A percentile compares a stretch with the other conserved stretches of the same genome.
phyloP scores from a whole-genome alignment of 2,113 vertebrate species.

The Diadophis punctatus region DNA sequence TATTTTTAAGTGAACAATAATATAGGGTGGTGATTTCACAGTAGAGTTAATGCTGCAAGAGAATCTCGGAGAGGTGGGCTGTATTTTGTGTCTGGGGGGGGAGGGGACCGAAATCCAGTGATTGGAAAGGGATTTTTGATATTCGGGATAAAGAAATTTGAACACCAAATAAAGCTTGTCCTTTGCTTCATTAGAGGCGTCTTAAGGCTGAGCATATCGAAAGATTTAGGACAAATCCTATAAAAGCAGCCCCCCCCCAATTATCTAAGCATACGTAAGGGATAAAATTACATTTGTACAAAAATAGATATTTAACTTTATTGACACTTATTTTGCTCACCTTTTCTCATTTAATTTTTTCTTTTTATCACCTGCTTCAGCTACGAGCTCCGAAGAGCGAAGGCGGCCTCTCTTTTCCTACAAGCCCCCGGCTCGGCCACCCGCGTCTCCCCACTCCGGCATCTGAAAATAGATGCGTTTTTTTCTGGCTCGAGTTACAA shows the following conservation, averaged over 20 bases:
- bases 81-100: background rate
- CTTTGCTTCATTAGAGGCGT: background rate
- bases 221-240: slow-evolving; percentile 46
- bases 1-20: slow-evolving; percentile 44
- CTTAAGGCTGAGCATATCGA: background rate
- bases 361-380: slow-evolving; percentile 22
- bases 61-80: background rate
- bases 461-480: slow-evolving; percentile 78
- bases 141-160: slow-evolving; percentile 50
- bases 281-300: slow-evolving; percentile 84
- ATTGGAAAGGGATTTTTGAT: slow-evolving; percentile 35
- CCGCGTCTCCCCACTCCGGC: slow-evolving; percentile 25
- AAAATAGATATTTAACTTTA: slow-evolving; percentile 80
- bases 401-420: slow-evolving; percentile 48
- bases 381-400: slow-evolving; percentile 53
- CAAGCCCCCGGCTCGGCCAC: slow-evolving; percentile 50
- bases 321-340: slow-evolving; percentile 64
- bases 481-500: slow-evolving; percentile 49
- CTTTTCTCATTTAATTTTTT: slow-evolving; percentile 36
- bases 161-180: slow-evolving; percentile 13
- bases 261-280: slow-evolving; percentile 65
- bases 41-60: slow-evolving; percentile 46
- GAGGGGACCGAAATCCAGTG: slow-evolving; percentile 5
- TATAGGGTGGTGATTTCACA: slow-evolving; percentile 67
- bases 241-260: slow-evolving; percentile 34